phyloP scores from a whole-genome alignment of 2,888 invertebrate species.

The Anagyrus pseudococci region DNA sequence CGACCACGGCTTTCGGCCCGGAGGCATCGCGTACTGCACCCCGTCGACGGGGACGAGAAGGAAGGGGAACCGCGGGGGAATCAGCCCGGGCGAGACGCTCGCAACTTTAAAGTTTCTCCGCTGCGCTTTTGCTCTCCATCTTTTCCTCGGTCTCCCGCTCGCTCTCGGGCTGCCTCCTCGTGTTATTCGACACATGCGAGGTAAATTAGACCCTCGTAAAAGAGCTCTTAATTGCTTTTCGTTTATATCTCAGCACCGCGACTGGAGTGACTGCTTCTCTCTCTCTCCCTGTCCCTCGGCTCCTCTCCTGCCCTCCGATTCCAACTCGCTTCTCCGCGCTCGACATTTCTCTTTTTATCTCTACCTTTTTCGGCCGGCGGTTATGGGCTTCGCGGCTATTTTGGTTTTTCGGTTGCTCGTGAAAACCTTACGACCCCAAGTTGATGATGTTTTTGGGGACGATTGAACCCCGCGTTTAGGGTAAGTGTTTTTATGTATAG shows the following conservation, averaged over 20 bases:
- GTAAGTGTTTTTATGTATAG: too few relatives aligned
- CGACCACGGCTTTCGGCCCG: constrained; percentile 34
- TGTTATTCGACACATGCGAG: constrained; percentile 36
- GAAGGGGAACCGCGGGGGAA: constrained; percentile 45
- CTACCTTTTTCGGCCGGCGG: not conserved
- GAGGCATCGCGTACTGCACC: not conserved
- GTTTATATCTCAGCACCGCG: constrained; percentile 9
- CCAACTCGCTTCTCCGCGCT: too few relatives aligned
- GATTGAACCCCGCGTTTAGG: too few relatives aligned
- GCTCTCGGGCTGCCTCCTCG: constrained; percentile 1
- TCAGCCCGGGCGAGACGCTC: constrained; percentile 14
- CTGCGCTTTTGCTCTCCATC: constrained; percentile 14
- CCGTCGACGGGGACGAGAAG: constrained; percentile 21
- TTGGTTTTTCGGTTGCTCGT: constrained; percentile 6
- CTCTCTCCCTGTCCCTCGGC: constrained; percentile 11
- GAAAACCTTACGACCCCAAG: not conserved
- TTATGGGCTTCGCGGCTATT: constrained; percentile 8
- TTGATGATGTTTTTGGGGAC: too few relatives aligned
- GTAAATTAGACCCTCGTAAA: constrained; percentile 40
- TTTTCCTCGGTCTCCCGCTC: constrained; percentile 16
- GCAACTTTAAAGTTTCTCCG: constrained; percentile 32
- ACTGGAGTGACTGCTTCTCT: not conserved
- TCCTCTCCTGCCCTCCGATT: not conserved
- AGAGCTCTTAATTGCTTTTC: constrained; percentile 36
- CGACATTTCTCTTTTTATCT: constrained; percentile 1